Evolutionary conservation across 2,888 invertebrate species (phyloP).

Genomic region (Ligdia adustata): DNA sequence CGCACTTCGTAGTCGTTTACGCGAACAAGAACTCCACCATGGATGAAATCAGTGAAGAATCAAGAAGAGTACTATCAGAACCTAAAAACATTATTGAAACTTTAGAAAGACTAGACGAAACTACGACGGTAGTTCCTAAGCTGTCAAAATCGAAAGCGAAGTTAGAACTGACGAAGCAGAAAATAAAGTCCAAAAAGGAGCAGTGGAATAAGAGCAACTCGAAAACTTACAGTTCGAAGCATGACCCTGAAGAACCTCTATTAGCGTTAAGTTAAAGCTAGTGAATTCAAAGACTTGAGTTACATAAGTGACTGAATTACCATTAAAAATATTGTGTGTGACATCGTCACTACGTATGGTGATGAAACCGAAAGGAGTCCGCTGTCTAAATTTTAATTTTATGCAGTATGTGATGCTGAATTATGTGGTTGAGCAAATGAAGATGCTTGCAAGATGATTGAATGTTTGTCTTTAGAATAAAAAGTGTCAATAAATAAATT

Average conservation of each 20-base stretch:
- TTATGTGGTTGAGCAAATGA: conserved; percentile 53
- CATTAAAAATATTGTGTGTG: conserved; percentile 54
- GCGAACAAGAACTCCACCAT: conserved; percentile 90
- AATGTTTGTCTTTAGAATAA: conserved; percentile 52
- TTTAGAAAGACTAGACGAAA: conserved; percentile 87
- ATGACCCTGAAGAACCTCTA: conserved; percentile 86
- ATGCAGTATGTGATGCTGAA: conserved; percentile 43
- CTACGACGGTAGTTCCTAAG: conserved; percentile 66
- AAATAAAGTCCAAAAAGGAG: conserved; percentile 67
- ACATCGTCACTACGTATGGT: conserved; percentile 45
- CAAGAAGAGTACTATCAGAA: conserved; percentile 70
- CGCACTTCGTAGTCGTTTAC: conserved; percentile 92
- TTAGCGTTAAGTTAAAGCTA: conserved; percentile 86
- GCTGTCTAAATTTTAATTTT: conserved; percentile 63
- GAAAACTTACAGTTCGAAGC: conserved; percentile 66
- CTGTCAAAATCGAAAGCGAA: conserved; percentile 87
- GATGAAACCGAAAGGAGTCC: conserved; percentile 59
- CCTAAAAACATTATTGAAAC: conserved; percentile 95
- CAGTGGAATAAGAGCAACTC: conserved; percentile 74
- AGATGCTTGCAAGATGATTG: conserved; percentile 50
- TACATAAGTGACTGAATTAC: conserved; percentile 66
- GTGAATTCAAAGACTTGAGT: conserved; percentile 73
- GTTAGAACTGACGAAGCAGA: conserved; percentile 80
- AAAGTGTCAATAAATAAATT: conserved; percentile 65
- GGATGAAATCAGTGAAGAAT: conserved; percentile 77